These are phyloP conservation scores for Danio choprae DNA, from an alignment of 2,797 vertebrate genomes.

Conservation along the genomic window DNA sequence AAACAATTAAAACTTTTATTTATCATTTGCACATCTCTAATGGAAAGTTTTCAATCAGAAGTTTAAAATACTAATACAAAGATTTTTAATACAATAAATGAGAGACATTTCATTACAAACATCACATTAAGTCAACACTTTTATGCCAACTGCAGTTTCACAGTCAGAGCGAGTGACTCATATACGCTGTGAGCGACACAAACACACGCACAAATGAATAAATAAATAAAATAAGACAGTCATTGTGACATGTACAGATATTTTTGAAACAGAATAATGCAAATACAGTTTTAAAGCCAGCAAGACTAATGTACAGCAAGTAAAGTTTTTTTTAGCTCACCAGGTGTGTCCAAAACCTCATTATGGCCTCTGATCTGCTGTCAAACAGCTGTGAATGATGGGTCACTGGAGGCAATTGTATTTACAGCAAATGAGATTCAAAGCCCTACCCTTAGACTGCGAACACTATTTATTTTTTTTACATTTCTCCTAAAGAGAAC, in stretches of 20 bases:
- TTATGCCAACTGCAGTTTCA: not conserved
- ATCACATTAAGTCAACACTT: not conserved
- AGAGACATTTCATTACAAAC: too few relatives aligned
- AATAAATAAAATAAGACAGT: not conserved
- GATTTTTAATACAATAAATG: too few relatives aligned
- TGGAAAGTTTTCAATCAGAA: not conserved
- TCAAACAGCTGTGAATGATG: not conserved
- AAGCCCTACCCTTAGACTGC: not conserved
- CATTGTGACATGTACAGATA: not conserved
- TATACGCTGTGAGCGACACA: not conserved
- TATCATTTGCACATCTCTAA: not conserved
- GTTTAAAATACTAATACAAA: too few relatives aligned
- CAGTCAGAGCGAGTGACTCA: not conserved
- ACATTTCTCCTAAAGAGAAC: constrained; percentile 35
- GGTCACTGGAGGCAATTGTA: constrained; percentile 10
- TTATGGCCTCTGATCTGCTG: not conserved
- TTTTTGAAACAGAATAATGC: not conserved
- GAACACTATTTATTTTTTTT: not conserved
- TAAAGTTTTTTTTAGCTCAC: constrained; percentile 18
- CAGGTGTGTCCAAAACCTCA: constrained; percentile 2
- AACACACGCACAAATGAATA: not conserved
- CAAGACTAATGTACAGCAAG: not conserved
- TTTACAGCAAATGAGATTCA: constrained; percentile 19
- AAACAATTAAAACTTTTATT: not conserved
- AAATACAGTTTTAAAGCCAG: not conserved